These are phyloP conservation scores for Lordiphosa stackelbergi DNA, from an alignment of 1,140 invertebrate species.

Conservation along the genomic window DNA sequence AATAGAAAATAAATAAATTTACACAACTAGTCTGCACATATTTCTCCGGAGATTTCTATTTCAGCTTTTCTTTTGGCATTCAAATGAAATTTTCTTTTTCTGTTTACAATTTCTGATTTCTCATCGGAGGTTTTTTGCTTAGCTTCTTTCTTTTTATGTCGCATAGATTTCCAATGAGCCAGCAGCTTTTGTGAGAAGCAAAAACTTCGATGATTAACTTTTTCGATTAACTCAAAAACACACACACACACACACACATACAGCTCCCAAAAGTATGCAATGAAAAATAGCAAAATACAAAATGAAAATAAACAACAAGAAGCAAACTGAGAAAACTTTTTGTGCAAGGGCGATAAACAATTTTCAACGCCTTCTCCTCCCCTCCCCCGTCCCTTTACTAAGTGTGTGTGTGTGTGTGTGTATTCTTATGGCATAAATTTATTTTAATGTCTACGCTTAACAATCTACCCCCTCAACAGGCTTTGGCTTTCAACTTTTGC, in stretches of 20 bases:
- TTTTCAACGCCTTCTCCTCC: conserved; percentile 46
- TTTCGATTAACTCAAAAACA: conserved; percentile 70
- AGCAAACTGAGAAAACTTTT: conserved; percentile 51
- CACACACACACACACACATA: conserved; percentile 21
- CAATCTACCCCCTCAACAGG: conserved; percentile 35
- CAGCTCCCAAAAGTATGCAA: conserved; percentile 35
- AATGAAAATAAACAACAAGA: conserved; percentile 32
- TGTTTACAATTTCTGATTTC: no score
- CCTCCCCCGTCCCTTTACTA: neutral
- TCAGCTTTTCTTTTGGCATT: no score
- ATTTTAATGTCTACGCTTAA: conserved; percentile 73
- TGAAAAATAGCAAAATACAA: conserved; percentile 45
- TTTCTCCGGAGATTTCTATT: no score
- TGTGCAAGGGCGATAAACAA: conserved; percentile 62
- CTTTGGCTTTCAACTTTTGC: conserved; percentile 44
- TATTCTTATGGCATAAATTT: conserved; percentile 70
- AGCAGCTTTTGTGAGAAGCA: conserved; percentile 32
- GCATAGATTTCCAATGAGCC: conserved; percentile 50
- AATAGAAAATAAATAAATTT: no score
- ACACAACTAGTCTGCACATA: no score
- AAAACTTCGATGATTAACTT: conserved; percentile 74
- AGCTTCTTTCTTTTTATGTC: conserved; percentile 24
- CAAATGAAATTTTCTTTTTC: no score
- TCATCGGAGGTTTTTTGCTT: neutral
- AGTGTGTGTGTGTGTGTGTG: conserved; percentile 3